Conservation (phyloP, 2,888 invertebrate genomes). For the Philopedon plagiatum region DNA sequence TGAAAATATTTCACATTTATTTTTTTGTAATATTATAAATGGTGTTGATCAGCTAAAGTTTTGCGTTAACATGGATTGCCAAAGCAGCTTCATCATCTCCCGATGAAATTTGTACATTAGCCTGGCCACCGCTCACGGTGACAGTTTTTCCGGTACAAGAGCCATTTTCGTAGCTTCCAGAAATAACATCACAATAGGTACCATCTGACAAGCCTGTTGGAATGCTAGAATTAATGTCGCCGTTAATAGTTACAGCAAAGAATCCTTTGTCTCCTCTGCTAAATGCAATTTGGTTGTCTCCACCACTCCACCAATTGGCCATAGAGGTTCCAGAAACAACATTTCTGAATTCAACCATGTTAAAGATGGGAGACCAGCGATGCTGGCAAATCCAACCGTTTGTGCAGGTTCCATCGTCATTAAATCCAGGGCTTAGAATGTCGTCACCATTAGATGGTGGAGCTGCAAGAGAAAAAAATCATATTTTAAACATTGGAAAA, state of each 20-base stretch:
- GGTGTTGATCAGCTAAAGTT: too few species aligned
- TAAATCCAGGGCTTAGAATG: slow-evolving; percentile 77
- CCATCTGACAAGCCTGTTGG: slow-evolving; percentile 83
- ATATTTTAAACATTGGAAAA: too few species aligned
- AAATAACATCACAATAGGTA: slow-evolving; percentile 88
- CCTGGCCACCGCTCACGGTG: slow-evolving; percentile 73
- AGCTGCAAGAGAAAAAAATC: neutral
- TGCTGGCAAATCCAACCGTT: slow-evolving; percentile 90
- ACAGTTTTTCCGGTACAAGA: slow-evolving; percentile 78
- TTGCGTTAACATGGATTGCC: slow-evolving; percentile 74
- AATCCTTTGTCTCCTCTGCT: slow-evolving; percentile 76
- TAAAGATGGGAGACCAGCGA: slow-evolving; percentile 85
- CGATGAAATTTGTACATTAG: slow-evolving; percentile 71
- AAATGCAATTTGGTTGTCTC: slow-evolving; percentile 87
- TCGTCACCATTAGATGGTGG: slow-evolving; percentile 67
- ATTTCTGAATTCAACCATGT: slow-evolving; percentile 85
- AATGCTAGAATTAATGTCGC: slow-evolving; percentile 73
- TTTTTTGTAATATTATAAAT: too few species aligned
- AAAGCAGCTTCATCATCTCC: slow-evolving; percentile 76
- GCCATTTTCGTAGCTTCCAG: slow-evolving; percentile 73
- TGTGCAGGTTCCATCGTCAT: slow-evolving; percentile 76
- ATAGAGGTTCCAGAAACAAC: slow-evolving; percentile 72
- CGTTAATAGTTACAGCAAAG: slow-evolving; percentile 78
- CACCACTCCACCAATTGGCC: slow-evolving; percentile 86
- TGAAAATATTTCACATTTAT: too few species aligned